Evolutionary conservation across 2,113 vertebrate genomes (phyloP).

Genomic region (Lucifuga dentata): DNA sequence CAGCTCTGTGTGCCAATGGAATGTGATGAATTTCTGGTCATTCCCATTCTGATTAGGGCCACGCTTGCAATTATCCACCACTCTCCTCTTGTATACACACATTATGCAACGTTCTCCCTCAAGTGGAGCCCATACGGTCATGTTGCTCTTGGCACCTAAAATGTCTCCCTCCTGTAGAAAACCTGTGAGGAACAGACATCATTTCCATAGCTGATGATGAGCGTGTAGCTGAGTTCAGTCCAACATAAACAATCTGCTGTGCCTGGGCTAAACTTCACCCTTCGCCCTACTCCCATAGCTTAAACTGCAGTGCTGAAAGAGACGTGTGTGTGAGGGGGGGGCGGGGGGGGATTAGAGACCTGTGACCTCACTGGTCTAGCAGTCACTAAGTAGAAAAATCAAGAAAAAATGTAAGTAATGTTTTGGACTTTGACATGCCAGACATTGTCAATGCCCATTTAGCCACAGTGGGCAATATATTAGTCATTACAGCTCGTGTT

Average conservation of each 20-base stretch:
- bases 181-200: slow-evolving; percentile 74
- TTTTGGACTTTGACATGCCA: slow-evolving; percentile 46
- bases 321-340: too few species aligned
- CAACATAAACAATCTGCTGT: slow-evolving; percentile 71
- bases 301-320: slow-evolving; percentile 63
- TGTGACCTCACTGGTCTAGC: slow-evolving; percentile 31
- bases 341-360: slow-evolving; percentile 2
- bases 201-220: slow-evolving; percentile 78
- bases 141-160: slow-evolving; percentile 86
- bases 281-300: slow-evolving; percentile 41
- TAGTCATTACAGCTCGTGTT: slow-evolving; percentile 31
- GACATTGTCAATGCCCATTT: slow-evolving; percentile 39
- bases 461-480: slow-evolving; percentile 30
- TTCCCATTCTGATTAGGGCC: slow-evolving; percentile 59
- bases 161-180: slow-evolving; percentile 49
- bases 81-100: slow-evolving; percentile 59
- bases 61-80: slow-evolving; percentile 56
- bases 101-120: slow-evolving; percentile 55
- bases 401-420: slow-evolving; percentile 22
- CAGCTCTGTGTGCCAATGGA: slow-evolving; percentile 20
- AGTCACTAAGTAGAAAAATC: slow-evolving; percentile 15
- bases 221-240: slow-evolving; percentile 60
- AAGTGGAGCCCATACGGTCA: slow-evolving; percentile 65
- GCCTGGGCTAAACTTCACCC: slow-evolving; percentile 43
- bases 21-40: slow-evolving; percentile 55